Percentiles rank a stretch among this genome's conserved stretches.
These are phyloP conservation scores for Prosopocoilus inquinatus DNA, from an alignment of 2,888 invertebrate genomes.

Conservation along the genomic window DNA sequence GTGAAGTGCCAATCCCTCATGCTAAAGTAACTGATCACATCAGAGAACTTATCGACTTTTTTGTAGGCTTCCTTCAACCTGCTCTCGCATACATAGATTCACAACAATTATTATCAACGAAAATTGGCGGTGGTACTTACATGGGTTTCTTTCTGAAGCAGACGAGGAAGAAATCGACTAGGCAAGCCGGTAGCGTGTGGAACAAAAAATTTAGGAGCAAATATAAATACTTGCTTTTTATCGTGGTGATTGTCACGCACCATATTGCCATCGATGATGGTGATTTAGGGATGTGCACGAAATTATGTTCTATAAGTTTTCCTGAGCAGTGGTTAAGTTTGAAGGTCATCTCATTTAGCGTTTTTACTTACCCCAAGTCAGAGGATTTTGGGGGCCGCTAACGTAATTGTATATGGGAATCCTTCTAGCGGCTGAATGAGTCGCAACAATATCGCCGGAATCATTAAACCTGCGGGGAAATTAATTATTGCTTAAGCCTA, in stretches of 20 bases:
- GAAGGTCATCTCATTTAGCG: neutral
- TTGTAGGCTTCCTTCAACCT: no score
- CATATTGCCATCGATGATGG: conserved; percentile 61
- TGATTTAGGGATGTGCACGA: conserved; percentile 57
- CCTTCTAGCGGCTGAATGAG: no score
- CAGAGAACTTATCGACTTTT: conserved; percentile 71
- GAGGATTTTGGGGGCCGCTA: conserved; percentile 75
- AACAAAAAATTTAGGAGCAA: conserved; percentile 58
- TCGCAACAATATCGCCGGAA: no score
- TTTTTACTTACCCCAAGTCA: conserved; percentile 68
- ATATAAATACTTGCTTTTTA: conserved; percentile 57
- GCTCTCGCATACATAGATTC: conserved; percentile 60
- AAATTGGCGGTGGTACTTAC: no score
- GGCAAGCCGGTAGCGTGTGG: conserved; percentile 61
- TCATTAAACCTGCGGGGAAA: no score
- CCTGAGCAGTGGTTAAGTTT: conserved; percentile 16
- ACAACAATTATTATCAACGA: no score
- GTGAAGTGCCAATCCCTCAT: conserved; percentile 73
- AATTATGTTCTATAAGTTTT: conserved; percentile 41
- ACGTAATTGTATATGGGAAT: conserved; percentile 83
- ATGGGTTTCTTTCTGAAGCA: conserved; percentile 61
- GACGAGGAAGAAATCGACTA: conserved; percentile 6
- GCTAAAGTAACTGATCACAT: conserved; percentile 76
- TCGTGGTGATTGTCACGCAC: conserved; percentile 63
- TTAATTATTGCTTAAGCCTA: no score